Base-by-base conservation (phyloP, 2,113 vertebrate species). In the Otocyon megalotis region DNA sequence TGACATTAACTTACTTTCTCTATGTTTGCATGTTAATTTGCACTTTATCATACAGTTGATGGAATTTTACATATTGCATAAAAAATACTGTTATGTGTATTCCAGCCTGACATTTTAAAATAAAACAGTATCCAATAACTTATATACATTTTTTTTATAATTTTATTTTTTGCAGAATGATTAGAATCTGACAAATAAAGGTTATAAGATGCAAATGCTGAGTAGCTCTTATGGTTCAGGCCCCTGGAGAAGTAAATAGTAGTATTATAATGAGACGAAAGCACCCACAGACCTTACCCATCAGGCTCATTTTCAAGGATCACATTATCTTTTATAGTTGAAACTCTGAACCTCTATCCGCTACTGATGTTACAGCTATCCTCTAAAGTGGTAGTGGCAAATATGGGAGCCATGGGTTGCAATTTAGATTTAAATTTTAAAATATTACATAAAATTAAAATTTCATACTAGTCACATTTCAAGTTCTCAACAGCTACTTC, bases 101-200 rank as follows among this genome's bases (percentile, higher is more conserved):
- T 94, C 54, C 26, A 81, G 79, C 28, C 30, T 88, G 43, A 72
- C 79, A 83, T 79, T 90, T 94, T 84, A 53, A 88, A 81, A 84
- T 13, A 37, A 97, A 87, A 90, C n/a, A 79, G 43, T 54, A 90
- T 9, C 67, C 7, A 62, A 35, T 15, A 43, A 92, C 37, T 60
- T 80, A 58, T 0, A 9, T 37, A 16, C 19, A 76, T 43, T 62
- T 63, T 62, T 63, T 86, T 4, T 43, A 12, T 30, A 35, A 19
- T 53, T 48, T 35, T 43, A 11, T 54, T 93, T 60, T 60, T n/a
- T 10, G 53, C 48, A 71, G 53, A 92, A 92, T 76, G 37, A 60
- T 16, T 82, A 35, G 12, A 69, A 92, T 79, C 65, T 93, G 67
- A 82, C 37, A 24, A 93, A 43, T 69, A 43, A n/a, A 72, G 43